Evolutionary conservation across 2,797 vertebrate species (phyloP).

Genomic region (Syndactyla subalaris): DNA sequence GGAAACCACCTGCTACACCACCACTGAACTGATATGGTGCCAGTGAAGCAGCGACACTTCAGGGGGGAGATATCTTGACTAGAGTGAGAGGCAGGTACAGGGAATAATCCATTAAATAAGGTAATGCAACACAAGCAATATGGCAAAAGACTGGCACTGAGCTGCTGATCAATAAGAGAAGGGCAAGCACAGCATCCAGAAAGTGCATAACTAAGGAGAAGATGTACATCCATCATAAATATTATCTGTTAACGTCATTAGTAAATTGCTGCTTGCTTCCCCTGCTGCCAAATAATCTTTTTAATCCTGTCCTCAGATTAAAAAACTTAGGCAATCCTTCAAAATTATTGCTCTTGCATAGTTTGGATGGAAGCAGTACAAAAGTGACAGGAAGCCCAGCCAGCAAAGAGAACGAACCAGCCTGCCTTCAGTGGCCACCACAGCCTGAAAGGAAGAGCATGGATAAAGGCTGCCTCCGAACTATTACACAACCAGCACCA

Average conservation of each 20-base stretch:
- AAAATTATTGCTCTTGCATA: not conserved
- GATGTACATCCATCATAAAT: not conserved
- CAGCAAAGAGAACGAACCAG: not conserved
- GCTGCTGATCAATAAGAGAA: not conserved
- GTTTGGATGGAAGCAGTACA: not conserved
- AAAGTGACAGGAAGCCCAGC: not conserved
- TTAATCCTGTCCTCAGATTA: not conserved
- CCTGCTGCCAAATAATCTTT: not conserved
- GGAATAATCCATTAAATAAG: not conserved
- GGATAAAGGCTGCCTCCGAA: not conserved
- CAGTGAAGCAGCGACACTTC: not conserved
- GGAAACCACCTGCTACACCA: not conserved
- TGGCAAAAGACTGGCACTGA: not conserved
- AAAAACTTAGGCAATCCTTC: not conserved
- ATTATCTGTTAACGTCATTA: not conserved
- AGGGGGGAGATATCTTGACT: fast-evolving
- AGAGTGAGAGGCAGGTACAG: not conserved
- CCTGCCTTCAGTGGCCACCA: not conserved
- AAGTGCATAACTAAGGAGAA: not conserved
- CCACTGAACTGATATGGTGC: fast-evolving
- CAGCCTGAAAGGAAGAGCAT: not conserved
- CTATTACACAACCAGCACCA: not conserved
- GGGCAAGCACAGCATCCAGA: not conserved
- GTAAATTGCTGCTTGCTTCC: not conserved
- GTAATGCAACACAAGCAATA: not conserved